phyloP scores from a whole-genome alignment of 1,140 invertebrate species.

The Neuroterus valhalla region DNA sequence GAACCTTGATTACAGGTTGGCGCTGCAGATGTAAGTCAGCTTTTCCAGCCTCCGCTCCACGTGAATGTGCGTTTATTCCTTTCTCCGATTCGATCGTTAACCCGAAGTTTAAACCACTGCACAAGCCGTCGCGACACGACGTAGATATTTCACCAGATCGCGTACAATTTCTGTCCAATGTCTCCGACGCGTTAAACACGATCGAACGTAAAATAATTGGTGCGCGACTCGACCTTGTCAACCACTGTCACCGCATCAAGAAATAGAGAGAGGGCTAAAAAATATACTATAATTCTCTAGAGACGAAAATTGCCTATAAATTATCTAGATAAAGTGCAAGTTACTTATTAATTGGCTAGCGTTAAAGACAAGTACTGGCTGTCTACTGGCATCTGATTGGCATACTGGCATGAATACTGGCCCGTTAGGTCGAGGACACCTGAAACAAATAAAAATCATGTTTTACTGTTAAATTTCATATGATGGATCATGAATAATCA shows the following conservation, averaged over 20 bases:
- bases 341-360: conserved; percentile 66
- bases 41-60: conserved; percentile 70
- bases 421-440: conserved; percentile 65
- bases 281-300: no score
- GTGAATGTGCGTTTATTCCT: conserved; percentile 51
- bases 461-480: conserved; percentile 24
- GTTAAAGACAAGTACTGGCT: conserved; percentile 61
- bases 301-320: conserved; percentile 24
- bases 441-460: conserved; percentile 60
- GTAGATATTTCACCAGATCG: not conserved
- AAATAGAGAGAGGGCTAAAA: not conserved
- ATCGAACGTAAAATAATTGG: not conserved
- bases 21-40: conserved; percentile 74
- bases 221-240: conserved; percentile 4
- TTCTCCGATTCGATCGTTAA: conserved; percentile 42
- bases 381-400: conserved; percentile 69
- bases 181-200: not conserved
- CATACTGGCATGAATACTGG: conserved; percentile 74
- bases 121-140: not conserved
- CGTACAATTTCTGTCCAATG: not conserved
- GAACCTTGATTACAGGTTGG: conserved; percentile 77
- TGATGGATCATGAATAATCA: not conserved
- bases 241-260: not conserved
- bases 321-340: conserved; percentile 59
- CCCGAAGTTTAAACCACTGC: conserved; percentile 34